These are phyloP conservation scores for Barypeithes pellucidus DNA, from an alignment of 2,888 invertebrate species.

Conservation along the genomic window DNA sequence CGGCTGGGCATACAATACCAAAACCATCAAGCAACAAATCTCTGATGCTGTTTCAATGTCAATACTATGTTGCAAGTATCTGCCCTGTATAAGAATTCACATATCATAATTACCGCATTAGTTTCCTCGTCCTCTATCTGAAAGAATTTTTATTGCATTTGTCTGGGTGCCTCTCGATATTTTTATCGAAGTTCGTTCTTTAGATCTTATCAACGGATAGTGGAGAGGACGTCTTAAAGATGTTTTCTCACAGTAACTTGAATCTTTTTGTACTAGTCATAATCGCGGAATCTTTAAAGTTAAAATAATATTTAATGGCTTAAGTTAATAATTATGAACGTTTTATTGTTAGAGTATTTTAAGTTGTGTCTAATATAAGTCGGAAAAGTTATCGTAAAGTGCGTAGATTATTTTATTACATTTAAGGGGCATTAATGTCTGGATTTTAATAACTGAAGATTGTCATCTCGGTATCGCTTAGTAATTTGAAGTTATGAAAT, in stretches of 20 bases:
- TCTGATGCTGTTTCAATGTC: no score
- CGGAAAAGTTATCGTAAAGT: conserved; percentile 42
- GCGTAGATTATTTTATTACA: conserved; percentile 45
- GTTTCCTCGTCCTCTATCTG: conserved; percentile 49
- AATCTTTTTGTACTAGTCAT: conserved; percentile 39
- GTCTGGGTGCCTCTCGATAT: conserved; percentile 61
- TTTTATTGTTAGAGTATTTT: conserved; percentile 41
- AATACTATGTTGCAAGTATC: neutral
- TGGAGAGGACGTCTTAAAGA: conserved; percentile 55
- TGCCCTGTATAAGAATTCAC: conserved; percentile 25
- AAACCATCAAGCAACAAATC: no score
- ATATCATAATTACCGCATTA: conserved; percentile 55
- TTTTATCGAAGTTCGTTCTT: conserved; percentile 62
- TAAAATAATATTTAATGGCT: conserved; percentile 47
- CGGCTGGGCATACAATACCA: no score
- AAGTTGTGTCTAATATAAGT: conserved; percentile 48
- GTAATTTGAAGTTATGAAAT: neutral
- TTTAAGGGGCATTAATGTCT: conserved; percentile 4
- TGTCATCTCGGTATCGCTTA: neutral
- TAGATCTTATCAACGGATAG: conserved; percentile 58
- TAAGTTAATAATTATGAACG: conserved; percentile 40
- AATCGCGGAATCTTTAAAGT: conserved; percentile 19
- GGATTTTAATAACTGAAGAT: conserved; percentile 5
- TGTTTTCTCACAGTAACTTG: conserved; percentile 60
- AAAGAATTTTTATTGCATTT: conserved; percentile 62